These are phyloP conservation scores for Ganaspis sp. DNA, from an alignment of 1,140 invertebrate genomes.

Conservation along the genomic window DNA sequence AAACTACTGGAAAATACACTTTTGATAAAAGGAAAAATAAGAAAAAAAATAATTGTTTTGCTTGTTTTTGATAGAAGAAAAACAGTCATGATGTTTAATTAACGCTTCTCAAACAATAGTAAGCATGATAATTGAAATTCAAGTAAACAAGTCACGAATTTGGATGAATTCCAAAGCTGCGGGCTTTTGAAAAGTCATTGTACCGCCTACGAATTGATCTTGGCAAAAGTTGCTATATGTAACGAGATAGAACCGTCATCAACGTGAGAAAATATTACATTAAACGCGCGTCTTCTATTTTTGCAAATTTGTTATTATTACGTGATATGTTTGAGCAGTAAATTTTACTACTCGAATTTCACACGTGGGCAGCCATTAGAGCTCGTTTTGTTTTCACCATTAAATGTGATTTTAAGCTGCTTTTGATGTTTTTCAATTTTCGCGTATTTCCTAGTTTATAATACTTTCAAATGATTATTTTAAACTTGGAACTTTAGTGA, in stretches of 20 bases:
- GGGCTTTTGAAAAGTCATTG: constrained; percentile 33
- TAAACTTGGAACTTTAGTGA: too few species aligned
- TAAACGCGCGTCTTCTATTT: constrained; percentile 24
- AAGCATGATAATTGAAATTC: neutral
- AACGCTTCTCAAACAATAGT: too few species aligned
- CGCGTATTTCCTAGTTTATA: too few species aligned
- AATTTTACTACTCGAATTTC: constrained; percentile 19
- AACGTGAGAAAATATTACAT: constrained; percentile 47
- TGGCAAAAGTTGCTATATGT: neutral
- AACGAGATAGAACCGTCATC: constrained; percentile 14
- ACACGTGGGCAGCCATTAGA: neutral
- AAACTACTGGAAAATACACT: too few species aligned
- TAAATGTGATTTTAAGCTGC: neutral
- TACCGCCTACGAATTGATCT: constrained; percentile 32
- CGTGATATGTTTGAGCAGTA: constrained; percentile 12
- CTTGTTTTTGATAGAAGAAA: neutral
- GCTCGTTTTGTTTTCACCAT: neutral
- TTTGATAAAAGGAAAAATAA: too few species aligned
- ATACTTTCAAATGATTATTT: too few species aligned
- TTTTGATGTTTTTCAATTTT: neutral
- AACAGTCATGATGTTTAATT: too few species aligned
- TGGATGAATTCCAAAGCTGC: neutral
- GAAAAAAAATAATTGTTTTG: too few species aligned
- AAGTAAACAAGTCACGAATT: constrained; percentile 25
- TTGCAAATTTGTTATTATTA: constrained; percentile 34